phyloP scores from a whole-genome alignment of 1,140 invertebrate species.

The Euborellia annulipes region DNA sequence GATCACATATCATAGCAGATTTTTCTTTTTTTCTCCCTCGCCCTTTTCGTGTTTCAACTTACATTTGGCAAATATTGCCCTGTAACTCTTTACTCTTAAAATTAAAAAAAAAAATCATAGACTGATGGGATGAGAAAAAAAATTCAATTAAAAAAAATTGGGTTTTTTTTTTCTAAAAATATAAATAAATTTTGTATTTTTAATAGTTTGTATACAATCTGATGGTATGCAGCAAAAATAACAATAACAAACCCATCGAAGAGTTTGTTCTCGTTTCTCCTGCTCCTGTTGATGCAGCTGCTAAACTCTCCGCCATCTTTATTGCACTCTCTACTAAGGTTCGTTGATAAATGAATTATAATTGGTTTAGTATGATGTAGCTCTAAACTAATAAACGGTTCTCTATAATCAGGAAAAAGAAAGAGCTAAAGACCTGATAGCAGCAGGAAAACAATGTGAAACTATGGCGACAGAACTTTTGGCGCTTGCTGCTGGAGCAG shows the following conservation, averaged over 20 bases:
- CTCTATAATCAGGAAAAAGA: constrained; percentile 68
- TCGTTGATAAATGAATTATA: constrained; percentile 13
- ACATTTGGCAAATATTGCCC: no score
- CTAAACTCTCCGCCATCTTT: constrained; percentile 89
- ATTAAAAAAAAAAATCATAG: no score
- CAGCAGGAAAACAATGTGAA: constrained; percentile 90
- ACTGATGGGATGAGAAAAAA: no score
- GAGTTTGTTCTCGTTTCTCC: constrained; percentile 93
- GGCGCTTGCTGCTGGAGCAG: constrained; percentile 80
- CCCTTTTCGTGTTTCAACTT: no score
- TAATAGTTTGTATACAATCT: constrained; percentile 91
- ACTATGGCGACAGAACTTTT: constrained; percentile 91
- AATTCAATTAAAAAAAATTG: no score
- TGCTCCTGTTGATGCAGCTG: constrained; percentile 94
- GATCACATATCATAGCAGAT: no score
- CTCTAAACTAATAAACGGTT: neutral
- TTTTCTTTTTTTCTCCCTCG: no score
- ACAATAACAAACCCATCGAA: constrained; percentile 89
- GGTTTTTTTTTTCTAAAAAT: no score
- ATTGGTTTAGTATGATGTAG: neutral
- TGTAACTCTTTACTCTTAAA: no score
- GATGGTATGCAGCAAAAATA: constrained; percentile 95
- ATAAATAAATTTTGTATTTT: no score
- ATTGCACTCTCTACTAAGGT: constrained; percentile 73
- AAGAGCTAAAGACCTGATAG: constrained; percentile 85